A percentile compares a stretch with the other conserved stretches of the same genome.
These are phyloP conservation scores for Hydroisotoma schaefferi DNA, from an alignment of 2,888 invertebrate species.

Conservation along the genomic window DNA sequence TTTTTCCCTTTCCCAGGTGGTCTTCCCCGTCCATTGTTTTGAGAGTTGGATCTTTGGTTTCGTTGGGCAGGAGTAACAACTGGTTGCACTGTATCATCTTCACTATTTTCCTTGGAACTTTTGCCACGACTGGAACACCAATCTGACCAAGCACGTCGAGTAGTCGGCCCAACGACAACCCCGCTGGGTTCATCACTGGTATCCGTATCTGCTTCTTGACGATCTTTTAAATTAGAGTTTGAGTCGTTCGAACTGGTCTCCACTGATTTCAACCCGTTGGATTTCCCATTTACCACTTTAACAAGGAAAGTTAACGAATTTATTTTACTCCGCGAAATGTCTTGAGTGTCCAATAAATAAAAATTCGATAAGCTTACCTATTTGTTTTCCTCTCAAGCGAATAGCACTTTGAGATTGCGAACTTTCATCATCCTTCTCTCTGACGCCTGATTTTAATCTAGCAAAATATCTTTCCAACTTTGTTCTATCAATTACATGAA, in stretches of 20 bases:
- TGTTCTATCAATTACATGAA: constrained; percentile 96
- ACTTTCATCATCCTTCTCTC: constrained; percentile 30
- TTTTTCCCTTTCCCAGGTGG: constrained; percentile 54
- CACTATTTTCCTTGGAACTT: constrained; percentile 53
- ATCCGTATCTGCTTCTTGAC: constrained; percentile 48
- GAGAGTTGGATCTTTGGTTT: constrained; percentile 48
- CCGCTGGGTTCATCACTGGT: constrained; percentile 51
- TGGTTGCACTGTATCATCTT: constrained; percentile 41
- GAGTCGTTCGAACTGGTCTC: constrained; percentile 50
- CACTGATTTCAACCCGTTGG: constrained; percentile 39
- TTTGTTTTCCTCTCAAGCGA: constrained; percentile 31
- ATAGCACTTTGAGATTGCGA: constrained; percentile 20
- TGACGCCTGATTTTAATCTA: constrained; percentile 30
- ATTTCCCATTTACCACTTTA: constrained; percentile 40
- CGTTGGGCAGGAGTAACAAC: constrained; percentile 28
- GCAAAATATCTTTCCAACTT: constrained; percentile 56
- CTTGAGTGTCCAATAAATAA: no score
- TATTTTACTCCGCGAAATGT: no score
- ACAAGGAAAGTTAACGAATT: no score
- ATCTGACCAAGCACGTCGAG: constrained; percentile 71
- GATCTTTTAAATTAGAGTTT: constrained; percentile 50
- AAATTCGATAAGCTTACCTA: constrained; percentile 19
- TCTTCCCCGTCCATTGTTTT: constrained; percentile 24
- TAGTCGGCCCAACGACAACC: constrained; percentile 62
- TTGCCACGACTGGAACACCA: constrained; percentile 54